Evolutionary conservation across 2,797 vertebrate genomes (phyloP).

Genomic region (Tadarida brasiliensis): DNA sequence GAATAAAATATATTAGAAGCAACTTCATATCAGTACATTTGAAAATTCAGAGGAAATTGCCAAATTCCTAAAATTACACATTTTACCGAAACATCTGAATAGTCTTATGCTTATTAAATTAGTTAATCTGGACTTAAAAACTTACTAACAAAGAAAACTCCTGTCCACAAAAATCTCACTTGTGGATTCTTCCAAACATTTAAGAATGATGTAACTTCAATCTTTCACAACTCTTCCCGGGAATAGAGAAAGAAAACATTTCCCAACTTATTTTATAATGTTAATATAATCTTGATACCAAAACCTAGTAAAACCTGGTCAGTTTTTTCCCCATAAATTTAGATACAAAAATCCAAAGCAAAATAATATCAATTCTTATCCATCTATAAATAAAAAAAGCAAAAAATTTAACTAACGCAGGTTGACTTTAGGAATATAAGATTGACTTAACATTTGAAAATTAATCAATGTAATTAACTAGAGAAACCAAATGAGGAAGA

Average conservation of each 20-base stretch:
- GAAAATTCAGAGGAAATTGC: constrained; percentile 2
- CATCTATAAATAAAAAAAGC: neutral
- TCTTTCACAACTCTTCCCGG: neutral
- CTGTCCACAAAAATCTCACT: neutral
- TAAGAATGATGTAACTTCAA: neutral
- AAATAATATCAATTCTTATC: neutral
- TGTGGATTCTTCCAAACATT: neutral
- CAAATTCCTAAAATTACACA: neutral
- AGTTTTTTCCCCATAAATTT: neutral
- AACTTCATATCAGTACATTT: neutral
- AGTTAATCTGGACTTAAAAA: neutral
- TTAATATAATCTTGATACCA: neutral
- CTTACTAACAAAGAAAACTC: neutral
- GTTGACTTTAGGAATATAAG: neutral
- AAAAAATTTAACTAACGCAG: neutral
- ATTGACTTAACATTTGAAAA: constrained; percentile 26
- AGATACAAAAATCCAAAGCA: neutral
- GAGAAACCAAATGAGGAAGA: neutral
- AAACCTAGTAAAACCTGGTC: neutral
- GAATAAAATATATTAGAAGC: neutral
- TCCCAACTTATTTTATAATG: neutral
- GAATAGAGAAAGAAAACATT: neutral
- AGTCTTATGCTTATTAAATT: neutral
- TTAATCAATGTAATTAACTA: neutral
- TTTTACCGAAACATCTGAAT: neutral